Conservation (phyloP, 2,797 vertebrate genomes). For the Hyperoplus immaculatus region DNA sequence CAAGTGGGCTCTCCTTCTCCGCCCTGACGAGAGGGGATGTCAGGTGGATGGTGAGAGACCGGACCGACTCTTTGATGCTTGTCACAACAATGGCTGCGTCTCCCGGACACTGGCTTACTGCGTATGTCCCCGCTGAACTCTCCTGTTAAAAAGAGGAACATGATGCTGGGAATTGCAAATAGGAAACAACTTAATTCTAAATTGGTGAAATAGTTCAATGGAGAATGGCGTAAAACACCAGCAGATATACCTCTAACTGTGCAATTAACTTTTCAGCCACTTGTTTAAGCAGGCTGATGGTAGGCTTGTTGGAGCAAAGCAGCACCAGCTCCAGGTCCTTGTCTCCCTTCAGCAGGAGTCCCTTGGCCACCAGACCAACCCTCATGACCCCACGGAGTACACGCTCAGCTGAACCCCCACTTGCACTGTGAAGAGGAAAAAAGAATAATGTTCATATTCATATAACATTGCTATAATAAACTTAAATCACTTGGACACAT, state of each 20-base stretch:
- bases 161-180: background rate
- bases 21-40: slow-evolving; percentile 93
- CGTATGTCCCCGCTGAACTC: slow-evolving; percentile 89
- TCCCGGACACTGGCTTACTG: slow-evolving; percentile 85
- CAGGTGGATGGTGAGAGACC: slow-evolving; percentile 92
- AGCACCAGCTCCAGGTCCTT: slow-evolving; percentile 94
- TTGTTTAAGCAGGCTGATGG: slow-evolving; percentile 87
- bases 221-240: background rate
- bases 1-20: slow-evolving; percentile 82
- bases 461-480: background rate
- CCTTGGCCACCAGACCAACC: slow-evolving; percentile 95
- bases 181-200: background rate
- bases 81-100: slow-evolving; percentile 91
- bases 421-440: background rate
- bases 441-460: background rate
- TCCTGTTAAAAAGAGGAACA: slow-evolving; percentile 29
- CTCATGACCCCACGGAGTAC: slow-evolving; percentile 95
- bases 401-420: slow-evolving; percentile 77
- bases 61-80: slow-evolving; percentile 87
- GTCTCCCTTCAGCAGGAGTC: slow-evolving; percentile 94
- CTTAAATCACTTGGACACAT: background rate
- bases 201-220: background rate
- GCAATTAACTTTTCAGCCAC: slow-evolving; percentile 90
- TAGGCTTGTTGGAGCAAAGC: slow-evolving; percentile 93
- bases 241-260: slow-evolving; percentile 81